Percentiles rank a stretch among this genome's conserved stretches.
Conservation (phyloP, 2,113 vertebrate genomes). For the Orthonyx spaldingii region DNA sequence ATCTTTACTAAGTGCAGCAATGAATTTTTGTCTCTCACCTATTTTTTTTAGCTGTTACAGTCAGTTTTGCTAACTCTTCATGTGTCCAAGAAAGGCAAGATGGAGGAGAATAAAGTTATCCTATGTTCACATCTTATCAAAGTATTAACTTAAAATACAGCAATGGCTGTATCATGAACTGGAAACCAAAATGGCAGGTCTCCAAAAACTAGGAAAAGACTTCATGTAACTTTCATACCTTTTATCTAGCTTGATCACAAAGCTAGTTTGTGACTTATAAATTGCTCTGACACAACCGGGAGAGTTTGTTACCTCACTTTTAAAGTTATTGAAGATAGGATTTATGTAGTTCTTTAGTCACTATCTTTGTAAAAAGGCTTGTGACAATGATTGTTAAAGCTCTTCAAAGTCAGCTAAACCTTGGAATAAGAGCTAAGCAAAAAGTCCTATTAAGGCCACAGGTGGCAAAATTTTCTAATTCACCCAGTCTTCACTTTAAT, state of each 20-base stretch:
- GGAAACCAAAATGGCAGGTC: not conserved
- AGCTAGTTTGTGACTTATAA: not conserved
- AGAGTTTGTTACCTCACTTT: not conserved
- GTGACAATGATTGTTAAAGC: not conserved
- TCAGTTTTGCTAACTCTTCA: not conserved
- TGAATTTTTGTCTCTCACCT: not conserved
- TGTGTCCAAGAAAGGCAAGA: not conserved
- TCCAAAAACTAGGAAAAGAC: not conserved
- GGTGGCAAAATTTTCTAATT: conserved; percentile 60
- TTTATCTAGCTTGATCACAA: not conserved
- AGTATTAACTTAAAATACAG: not conserved
- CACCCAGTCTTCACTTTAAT: conserved; percentile 58
- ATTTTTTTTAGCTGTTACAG: not conserved
- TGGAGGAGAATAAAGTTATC: not conserved
- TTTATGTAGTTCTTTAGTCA: not conserved
- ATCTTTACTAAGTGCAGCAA: not conserved
- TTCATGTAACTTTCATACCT: not conserved
- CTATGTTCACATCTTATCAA: not conserved
- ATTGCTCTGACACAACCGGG: not conserved
- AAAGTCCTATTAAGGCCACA: conserved; percentile 33
- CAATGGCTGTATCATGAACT: not conserved
- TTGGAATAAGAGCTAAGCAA: not conserved
- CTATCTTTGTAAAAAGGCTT: not conserved
- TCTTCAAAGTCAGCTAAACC: conserved; percentile 9
- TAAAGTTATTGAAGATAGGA: not conserved